Conservation (phyloP, 2,888 invertebrate genomes). For the Drosophila seclusa region DNA sequence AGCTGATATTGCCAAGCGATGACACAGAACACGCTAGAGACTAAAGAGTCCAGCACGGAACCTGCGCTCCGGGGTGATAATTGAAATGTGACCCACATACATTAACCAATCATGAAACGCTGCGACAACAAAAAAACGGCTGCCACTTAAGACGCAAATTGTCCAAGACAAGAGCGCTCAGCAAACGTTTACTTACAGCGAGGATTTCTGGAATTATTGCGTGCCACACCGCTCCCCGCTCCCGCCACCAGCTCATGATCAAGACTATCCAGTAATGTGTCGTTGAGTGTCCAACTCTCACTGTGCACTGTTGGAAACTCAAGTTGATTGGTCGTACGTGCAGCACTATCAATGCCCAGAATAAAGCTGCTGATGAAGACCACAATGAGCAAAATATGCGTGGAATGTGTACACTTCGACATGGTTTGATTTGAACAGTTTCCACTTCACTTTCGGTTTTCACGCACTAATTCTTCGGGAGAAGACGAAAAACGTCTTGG, state of each 20-base stretch:
- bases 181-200: constrained; percentile 60
- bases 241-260: neutral
- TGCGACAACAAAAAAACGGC: constrained; percentile 38
- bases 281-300: constrained; percentile 2
- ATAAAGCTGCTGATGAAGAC: constrained; percentile 61
- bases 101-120: constrained; percentile 24
- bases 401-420: constrained; percentile 48
- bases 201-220: constrained; percentile 63
- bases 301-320: constrained; percentile 1
- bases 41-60: constrained; percentile 68
- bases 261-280: constrained; percentile 28
- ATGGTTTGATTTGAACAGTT: constrained; percentile 25
- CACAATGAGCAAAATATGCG: constrained; percentile 60
- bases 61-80: constrained; percentile 70
- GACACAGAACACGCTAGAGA: constrained; percentile 50
- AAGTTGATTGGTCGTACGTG: constrained; percentile 46
- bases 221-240: constrained; percentile 11
- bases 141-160: constrained; percentile 34
- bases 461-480: constrained; percentile 9
- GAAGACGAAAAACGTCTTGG: constrained; percentile 45
- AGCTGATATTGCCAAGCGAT: constrained; percentile 25
- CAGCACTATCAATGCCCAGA: constrained; percentile 63
- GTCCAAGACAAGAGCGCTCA: neutral
- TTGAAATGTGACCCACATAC: constrained; percentile 75
- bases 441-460: constrained; percentile 68